Percentiles rank a stretch among this genome's conserved stretches.
Conservation (phyloP, 2,888 invertebrate genomes). For the Monopis laevigella region DNA sequence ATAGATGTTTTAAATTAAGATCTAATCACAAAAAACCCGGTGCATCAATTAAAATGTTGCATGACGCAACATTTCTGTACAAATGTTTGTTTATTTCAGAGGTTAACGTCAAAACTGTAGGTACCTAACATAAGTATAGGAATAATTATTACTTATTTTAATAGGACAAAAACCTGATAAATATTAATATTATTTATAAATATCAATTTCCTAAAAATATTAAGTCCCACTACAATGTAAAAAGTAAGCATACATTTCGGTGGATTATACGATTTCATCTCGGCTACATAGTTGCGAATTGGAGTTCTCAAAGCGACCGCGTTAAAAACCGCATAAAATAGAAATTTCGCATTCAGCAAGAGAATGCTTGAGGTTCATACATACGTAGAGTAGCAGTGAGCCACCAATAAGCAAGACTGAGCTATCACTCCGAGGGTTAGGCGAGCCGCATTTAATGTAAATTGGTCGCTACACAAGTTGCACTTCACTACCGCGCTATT, state of each 20-base stretch:
- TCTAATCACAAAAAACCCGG: too few relatives aligned
- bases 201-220: too few relatives aligned
- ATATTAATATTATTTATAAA: too few relatives aligned
- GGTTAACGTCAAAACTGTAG: too few relatives aligned
- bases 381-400: slow-evolving; percentile 12
- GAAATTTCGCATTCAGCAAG: slow-evolving; percentile 32
- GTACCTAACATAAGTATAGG: too few relatives aligned
- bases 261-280: slow-evolving; percentile 7
- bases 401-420: slow-evolving; percentile 24
- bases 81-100: too few relatives aligned
- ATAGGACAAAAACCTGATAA: too few relatives aligned
- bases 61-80: too few relatives aligned
- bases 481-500: too few relatives aligned
- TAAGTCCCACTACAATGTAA: slow-evolving; percentile 9
- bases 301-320: slow-evolving; percentile 28
- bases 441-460: slow-evolving; percentile 61
- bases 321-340: slow-evolving; percentile 31
- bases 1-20: too few relatives aligned
- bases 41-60: too few relatives aligned
- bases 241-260: slow-evolving; percentile 12
- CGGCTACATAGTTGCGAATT: slow-evolving; percentile 24
- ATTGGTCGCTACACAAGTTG: slow-evolving; percentile 28
- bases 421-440: slow-evolving; percentile 42
- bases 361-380: slow-evolving; percentile 25
- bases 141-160: too few relatives aligned